A percentile compares a stretch with the other conserved stretches of the same genome.
phyloP scores from a whole-genome alignment of 2,888 invertebrate genomes.

The Calliopum simillimum region DNA sequence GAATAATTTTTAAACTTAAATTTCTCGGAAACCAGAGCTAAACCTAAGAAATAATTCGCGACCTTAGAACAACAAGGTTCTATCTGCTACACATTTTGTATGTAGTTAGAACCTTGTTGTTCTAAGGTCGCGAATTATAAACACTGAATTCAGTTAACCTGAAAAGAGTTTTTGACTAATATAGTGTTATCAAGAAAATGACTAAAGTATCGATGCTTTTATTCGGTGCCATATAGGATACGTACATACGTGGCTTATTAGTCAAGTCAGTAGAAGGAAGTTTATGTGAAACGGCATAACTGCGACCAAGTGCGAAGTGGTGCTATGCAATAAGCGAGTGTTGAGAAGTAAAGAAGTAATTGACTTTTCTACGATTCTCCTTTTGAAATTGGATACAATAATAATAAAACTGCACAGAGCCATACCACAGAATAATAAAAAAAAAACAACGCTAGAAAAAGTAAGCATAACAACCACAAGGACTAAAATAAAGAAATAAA shows the following conservation, averaged over 20 bases:
- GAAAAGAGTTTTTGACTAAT: no score
- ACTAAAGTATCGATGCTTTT: no score
- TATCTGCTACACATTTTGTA: no score
- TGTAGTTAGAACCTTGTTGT: no score
- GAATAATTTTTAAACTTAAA: no score
- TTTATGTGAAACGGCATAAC: neutral
- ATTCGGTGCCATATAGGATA: neutral
- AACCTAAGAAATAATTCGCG: no score
- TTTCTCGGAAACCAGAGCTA: no score
- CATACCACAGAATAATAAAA: conserved; percentile 9
- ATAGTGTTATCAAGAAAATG: no score
- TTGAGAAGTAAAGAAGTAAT: conserved; percentile 31
- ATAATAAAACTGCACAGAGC: conserved; percentile 32
- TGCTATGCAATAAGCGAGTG: conserved; percentile 1
- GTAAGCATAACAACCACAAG: neutral
- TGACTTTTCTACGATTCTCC: conserved; percentile 42
- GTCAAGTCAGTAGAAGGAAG: neutral
- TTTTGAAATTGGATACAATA: conserved; percentile 45
- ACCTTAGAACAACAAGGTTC: no score
- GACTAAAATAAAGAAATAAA: neutral
- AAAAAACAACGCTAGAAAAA: neutral
- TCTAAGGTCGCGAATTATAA: no score
- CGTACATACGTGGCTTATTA: neutral
- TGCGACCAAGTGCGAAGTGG: conserved; percentile 15
- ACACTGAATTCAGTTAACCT: no score